Conservation (phyloP, 2,113 vertebrate species). For the Etheostoma cragini region DNA sequence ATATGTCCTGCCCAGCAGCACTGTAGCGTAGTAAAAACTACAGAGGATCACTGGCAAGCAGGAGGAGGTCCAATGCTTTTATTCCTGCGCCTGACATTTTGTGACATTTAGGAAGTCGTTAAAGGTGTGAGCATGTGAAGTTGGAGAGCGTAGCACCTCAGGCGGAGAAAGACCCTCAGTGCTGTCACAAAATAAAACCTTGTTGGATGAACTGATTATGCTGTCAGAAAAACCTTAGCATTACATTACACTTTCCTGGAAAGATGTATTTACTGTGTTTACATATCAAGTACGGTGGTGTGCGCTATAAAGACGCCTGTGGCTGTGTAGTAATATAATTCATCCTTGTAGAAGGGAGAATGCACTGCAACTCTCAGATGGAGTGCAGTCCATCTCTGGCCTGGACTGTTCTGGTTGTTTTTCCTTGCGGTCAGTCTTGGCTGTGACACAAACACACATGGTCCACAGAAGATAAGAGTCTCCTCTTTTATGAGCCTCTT, state of each 20-base stretch:
- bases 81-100: conserved; percentile 83
- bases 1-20: conserved; percentile 71
- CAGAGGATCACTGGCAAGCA: conserved; percentile 70
- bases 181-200: conserved; percentile 77
- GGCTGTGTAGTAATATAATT: conserved; percentile 15
- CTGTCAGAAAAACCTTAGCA: conserved; percentile 61
- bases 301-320: conserved; percentile 24
- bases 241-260: conserved; percentile 51
- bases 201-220: conserved; percentile 71
- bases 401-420: conserved; percentile 26
- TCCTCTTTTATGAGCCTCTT: conserved; percentile 78
- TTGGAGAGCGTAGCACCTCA: conserved; percentile 61
- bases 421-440: conserved; percentile 55
- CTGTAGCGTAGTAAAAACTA: conserved; percentile 70
- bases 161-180: conserved; percentile 71
- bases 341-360: conserved; percentile 34
- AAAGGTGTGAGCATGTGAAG: conserved; percentile 80
- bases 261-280: conserved; percentile 64
- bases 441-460: conserved; percentile 65
- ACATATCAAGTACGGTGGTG: conserved; percentile 52
- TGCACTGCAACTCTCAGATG: conserved; percentile 50
- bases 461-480: conserved; percentile 74
- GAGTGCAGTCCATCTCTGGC: conserved; percentile 41
- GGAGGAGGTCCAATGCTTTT: conserved; percentile 77
- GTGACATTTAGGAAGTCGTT: conserved; percentile 88